Evolutionary conservation across 1,140 invertebrate genomes (phyloP), one percentile per base, ranked within the genome.

Genomic region (Drosophila funebris): DNA sequence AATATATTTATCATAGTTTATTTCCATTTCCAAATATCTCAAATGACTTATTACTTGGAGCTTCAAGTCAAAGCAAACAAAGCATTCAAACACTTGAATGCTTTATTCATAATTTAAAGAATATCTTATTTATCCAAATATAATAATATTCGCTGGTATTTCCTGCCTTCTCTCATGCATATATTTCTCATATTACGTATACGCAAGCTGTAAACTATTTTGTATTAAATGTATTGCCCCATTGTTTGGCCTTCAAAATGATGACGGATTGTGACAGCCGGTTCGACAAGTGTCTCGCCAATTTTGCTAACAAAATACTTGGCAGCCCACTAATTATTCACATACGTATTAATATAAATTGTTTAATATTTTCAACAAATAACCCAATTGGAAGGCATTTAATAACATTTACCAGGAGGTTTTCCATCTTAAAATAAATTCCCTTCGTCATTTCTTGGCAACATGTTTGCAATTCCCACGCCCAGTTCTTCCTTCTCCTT

Each of bases 221-320:
- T 13, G 31, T 18, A 20, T 53, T 20, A 16, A 53, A 14, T 8
- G n/a, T n/a, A 16, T 8, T 58, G 31, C 4, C 44, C 62, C 64
- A 66, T 87, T 85, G 82, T 85, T 85, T 85, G 82, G 83, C 82
- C 83, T 87, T 72, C 82, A 56, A 16, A 53, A 37, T 44, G 39
- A 78, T 85, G 82, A 85, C 75, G 66, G 83, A 82, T 82, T 78
- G 73, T 88, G 82, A 88, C 82, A 85, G 82, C 74, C 83, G 83
- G 66, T 58, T 24, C 82, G 70, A 73, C 82, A 85, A 78, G 83
- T 85, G 82, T 81, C 78, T 63, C 37, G 64, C 37, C 39, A 50
- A 58, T 57, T 74, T 70, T 37, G 39, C 46, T 9, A 52, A 31
- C 44, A 31, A 58, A 52, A 80, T 43, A 61, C 57, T 69, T 62